Evolutionary conservation across 2,797 vertebrate species (phyloP).

Genomic region (Notamacropus eugenii): DNA sequence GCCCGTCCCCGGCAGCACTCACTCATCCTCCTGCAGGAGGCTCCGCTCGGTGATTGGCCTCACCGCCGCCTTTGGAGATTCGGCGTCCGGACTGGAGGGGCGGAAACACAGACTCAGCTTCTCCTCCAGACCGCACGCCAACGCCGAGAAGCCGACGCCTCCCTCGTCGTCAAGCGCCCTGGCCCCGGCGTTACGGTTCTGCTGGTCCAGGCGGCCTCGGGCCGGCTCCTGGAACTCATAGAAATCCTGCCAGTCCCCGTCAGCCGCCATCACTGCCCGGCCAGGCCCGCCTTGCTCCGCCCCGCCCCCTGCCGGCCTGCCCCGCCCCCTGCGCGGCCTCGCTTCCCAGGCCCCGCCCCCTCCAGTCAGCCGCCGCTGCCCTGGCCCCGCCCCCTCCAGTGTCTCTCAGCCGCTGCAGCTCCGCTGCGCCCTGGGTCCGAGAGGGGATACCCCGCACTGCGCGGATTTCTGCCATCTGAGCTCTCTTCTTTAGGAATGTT

Average conservation of each 20-base stretch:
- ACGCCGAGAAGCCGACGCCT: conserved; percentile 77
- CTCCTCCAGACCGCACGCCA: conserved; percentile 86
- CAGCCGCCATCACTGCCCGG: conserved; percentile 91
- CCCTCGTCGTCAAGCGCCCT: conserved; percentile 77
- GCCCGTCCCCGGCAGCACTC: conserved; percentile 82
- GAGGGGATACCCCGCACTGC: background rate
- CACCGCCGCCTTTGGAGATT: conserved; percentile 86
- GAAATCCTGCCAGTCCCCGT: conserved; percentile 98
- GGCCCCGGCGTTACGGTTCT: conserved; percentile 81
- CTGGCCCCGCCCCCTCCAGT: background rate
- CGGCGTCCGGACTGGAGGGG: conserved; percentile 88
- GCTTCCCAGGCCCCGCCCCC: background rate
- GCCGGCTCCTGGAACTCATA: conserved; percentile 92
- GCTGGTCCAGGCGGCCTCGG: conserved; percentile 83
- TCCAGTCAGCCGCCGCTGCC: too few relatives aligned
- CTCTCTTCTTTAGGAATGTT: background rate
- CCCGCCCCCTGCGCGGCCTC: background rate
- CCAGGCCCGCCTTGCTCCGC: conserved; percentile 28
- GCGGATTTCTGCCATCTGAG: conserved; percentile 3
- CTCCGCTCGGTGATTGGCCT: conserved; percentile 92
- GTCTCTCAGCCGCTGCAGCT: too few relatives aligned
- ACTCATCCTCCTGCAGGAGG: conserved; percentile 95
- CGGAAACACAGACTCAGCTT: conserved; percentile 95
- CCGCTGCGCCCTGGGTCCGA: too few relatives aligned
- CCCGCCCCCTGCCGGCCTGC: background rate